Evolutionary conservation across 1,140 invertebrate genomes (phyloP).

Genomic region (Drosophila parvula): DNA sequence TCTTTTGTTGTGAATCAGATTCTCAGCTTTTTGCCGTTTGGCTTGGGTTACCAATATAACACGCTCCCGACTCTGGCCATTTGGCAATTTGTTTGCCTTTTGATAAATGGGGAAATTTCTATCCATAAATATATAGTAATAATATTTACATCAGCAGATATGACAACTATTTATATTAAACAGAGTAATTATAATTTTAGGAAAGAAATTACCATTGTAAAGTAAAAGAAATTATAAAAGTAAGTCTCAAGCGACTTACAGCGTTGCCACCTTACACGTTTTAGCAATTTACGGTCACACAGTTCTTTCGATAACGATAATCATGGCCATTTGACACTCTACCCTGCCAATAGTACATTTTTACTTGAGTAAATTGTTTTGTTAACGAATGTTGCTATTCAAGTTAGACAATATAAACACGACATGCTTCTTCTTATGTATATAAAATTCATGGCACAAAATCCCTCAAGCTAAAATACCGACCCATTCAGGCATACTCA

Average conservation of each 20-base stretch:
- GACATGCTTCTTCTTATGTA: neutral
- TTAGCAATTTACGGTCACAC: neutral
- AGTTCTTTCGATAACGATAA: neutral
- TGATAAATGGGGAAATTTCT: neutral
- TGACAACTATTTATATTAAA: too few relatives aligned
- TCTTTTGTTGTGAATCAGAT: slow-evolving; percentile 16
- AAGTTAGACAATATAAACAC: neutral
- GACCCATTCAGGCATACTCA: neutral
- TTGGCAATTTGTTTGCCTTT: slow-evolving; percentile 45
- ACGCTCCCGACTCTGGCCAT: slow-evolving; percentile 24
- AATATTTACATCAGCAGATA: neutral
- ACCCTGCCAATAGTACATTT: too few relatives aligned
- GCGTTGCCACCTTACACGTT: neutral
- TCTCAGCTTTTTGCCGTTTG: slow-evolving; percentile 17
- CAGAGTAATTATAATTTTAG: too few relatives aligned
- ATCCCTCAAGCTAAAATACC: slow-evolving; percentile 1
- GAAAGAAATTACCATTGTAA: too few relatives aligned
- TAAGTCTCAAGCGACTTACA: neutral
- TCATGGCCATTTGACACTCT: neutral
- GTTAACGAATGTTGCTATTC: neutral
- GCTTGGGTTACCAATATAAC: slow-evolving; percentile 41
- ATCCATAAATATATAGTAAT: neutral
- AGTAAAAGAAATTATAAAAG: too few relatives aligned
- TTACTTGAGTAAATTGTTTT: neutral
- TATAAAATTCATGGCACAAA: neutral